Evolutionary conservation across 1,140 invertebrate genomes (phyloP), one percentile per base, ranked within the genome.

Genomic region (Zeugodacus cucurbitae): DNA sequence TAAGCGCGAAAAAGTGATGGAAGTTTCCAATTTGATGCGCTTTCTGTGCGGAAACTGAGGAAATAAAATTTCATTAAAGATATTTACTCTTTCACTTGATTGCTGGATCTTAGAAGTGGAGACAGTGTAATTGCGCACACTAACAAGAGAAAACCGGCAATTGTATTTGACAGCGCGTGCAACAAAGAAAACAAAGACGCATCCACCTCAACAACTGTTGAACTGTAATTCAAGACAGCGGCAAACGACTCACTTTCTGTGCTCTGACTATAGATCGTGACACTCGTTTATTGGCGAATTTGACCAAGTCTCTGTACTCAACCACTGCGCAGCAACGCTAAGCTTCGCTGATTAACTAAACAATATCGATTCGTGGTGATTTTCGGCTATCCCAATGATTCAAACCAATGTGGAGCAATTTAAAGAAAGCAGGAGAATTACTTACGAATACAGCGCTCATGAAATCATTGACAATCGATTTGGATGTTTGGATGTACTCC

Each of bases 1-100:
- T 87, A 88, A 54, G 26, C 26, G 86, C 86, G 64, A 26, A 87
- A 88, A 88, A 74, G 85, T 87, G 78, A 88, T 87, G 87, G 85
- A 67, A 41, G 67, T 64, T 48, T 82, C 74, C 41, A 44, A 85
- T 58, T 87, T 67, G 78, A 29, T 59, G 58, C 20, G 78, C 20
- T 34, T 48, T 29, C 82, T 32, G 29, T 70, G 34, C 20, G 37
- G 78, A 86, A 88, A 67, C 44, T 87, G 17, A 67, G 86, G 67
- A 62, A 88, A 88, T 88, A 29, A 59, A 87, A 88, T 87, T 88
- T 54, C 86, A 59, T 88, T 88, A 87, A 88, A 58, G 87, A 48
- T 87, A 78, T 37, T 44, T 48, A 8, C n/a, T 8, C 22, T 37
- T 5, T 37, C 11, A 14, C 44, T 48, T 10, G 11, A 48, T 14